Percentiles rank a stretch among this genome's conserved stretches.
These are phyloP conservation scores for Triplophysa bombifrons DNA, from an alignment of 2,797 vertebrate genomes.

Conservation along the genomic window DNA sequence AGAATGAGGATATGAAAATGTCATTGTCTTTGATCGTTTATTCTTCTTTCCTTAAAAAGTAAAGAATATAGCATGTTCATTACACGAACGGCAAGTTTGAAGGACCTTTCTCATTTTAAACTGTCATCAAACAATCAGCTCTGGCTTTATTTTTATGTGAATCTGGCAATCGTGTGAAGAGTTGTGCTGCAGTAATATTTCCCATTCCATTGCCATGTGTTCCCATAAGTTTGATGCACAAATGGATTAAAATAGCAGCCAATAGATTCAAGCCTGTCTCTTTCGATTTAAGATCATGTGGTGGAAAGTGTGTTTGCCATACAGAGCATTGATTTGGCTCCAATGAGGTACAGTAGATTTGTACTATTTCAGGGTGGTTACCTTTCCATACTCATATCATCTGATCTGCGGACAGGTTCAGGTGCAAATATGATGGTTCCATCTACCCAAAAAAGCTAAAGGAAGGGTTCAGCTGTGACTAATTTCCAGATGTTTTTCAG, in stretches of 20 bases:
- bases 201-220: background rate
- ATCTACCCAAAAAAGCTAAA: constrained; percentile 28
- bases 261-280: background rate
- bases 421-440: constrained; percentile 39
- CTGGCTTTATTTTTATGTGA: background rate
- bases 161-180: background rate
- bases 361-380: constrained; percentile 1
- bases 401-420: constrained; percentile 4
- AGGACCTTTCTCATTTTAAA: background rate
- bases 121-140: background rate
- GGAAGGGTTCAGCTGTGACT: constrained; percentile 22
- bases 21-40: constrained; percentile 30
- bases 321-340: too few species aligned
- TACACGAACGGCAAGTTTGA: background rate
- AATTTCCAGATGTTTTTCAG: constrained; percentile 24
- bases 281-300: background rate
- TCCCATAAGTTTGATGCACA: background rate
- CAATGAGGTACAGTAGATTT: background rate
- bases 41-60: constrained; percentile 58
- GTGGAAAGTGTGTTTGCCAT: background rate
- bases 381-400: constrained; percentile 31
- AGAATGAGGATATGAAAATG: constrained; percentile 35
- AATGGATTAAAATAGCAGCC: background rate
- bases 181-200: background rate
- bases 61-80: background rate